Evolutionary conservation across 2,797 vertebrate genomes (phyloP).

Genomic region (Syngnathus rostellatus): DNA sequence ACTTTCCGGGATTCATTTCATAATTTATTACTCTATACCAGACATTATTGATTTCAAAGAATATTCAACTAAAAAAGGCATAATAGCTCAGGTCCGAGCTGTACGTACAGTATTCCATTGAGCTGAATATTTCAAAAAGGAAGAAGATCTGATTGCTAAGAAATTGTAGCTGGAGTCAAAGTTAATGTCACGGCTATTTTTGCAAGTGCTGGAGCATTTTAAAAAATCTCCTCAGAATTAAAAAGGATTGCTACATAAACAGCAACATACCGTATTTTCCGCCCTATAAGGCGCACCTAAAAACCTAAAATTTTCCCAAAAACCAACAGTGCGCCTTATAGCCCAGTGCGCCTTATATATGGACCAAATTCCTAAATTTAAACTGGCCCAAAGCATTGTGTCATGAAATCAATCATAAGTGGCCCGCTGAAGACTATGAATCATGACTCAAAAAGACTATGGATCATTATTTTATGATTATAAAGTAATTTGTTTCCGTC

Average conservation of each 20-base stretch:
- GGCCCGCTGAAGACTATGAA: no score
- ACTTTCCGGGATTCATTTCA: conserved; percentile 8
- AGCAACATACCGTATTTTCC: no score
- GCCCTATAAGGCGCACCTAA: no score
- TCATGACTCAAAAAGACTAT: no score
- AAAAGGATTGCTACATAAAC: not conserved
- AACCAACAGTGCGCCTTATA: no score
- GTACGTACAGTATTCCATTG: not conserved
- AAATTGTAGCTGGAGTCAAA: conserved; percentile 1
- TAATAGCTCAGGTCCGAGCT: not conserved
- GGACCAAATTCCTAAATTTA: no score
- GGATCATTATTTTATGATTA: no score
- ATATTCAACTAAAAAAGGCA: conserved; percentile 4
- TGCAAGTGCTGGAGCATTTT: not conserved
- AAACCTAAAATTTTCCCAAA: no score
- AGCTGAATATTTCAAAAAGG: conserved; percentile 1
- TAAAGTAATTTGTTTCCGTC: no score
- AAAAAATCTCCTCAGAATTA: not conserved
- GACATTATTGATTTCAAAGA: conserved; percentile 6
- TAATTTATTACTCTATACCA: conserved; percentile 3
- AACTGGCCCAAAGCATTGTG: no score
- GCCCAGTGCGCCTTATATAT: no score
- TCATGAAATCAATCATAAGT: no score
- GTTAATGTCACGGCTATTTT: not conserved
- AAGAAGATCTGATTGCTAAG: not conserved